Conservation (phyloP, 2,797 vertebrate species). For the Pelobates cultripes region DNA sequence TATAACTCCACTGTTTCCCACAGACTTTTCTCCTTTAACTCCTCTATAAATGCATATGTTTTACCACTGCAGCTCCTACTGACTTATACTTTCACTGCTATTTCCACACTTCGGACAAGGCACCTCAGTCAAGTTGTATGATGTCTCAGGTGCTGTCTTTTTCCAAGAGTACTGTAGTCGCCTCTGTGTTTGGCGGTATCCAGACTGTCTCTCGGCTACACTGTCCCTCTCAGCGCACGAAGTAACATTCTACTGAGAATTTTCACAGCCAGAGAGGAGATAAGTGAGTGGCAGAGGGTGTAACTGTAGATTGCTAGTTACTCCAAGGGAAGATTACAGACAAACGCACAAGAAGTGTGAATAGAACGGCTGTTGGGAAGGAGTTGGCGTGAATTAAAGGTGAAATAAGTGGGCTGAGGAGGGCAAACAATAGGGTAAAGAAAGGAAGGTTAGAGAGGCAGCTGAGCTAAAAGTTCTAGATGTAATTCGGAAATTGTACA, state of each 20-base stretch:
- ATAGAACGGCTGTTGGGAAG: neutral
- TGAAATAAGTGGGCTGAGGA: neutral
- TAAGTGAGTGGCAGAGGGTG: constrained; percentile 12
- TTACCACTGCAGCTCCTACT: too few species aligned
- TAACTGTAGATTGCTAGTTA: constrained; percentile 9
- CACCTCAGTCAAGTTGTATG: constrained; percentile 33
- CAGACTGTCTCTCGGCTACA: constrained; percentile 2
- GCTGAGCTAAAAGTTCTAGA: too few species aligned
- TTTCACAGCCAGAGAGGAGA: constrained; percentile 20
- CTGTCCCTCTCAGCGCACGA: constrained; percentile 25
- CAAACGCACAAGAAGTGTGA: neutral
- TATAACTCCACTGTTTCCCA: too few species aligned
- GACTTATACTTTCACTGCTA: too few species aligned
- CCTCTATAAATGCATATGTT: too few species aligned
- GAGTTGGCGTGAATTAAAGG: too few species aligned
- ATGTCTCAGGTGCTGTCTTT: constrained; percentile 44
- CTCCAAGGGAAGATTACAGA: neutral
- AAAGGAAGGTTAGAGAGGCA: neutral
- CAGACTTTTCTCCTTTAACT: too few species aligned
- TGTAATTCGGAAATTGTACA: too few species aligned
- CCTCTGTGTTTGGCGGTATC: constrained; percentile 15
- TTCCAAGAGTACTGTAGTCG: constrained; percentile 9
- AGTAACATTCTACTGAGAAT: constrained; percentile 11
- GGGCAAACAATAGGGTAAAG: constrained; percentile 3
- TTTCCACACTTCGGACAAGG: constrained; percentile 3